Conservation (phyloP, 2,888 invertebrate genomes). For the Rhingia campestris region DNA sequence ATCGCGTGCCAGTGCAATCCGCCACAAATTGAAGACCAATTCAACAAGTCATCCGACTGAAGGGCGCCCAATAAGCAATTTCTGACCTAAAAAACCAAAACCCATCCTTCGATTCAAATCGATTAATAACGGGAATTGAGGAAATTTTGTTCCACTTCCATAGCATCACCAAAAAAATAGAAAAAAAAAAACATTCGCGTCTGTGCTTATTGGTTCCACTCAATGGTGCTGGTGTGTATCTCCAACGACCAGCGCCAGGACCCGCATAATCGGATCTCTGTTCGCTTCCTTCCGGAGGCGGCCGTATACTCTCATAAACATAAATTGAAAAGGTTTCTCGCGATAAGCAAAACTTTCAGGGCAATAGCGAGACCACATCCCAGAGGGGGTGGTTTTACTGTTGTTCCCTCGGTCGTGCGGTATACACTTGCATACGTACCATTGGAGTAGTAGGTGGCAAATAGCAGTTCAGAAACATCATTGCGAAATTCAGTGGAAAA, state of each 20-base stretch:
- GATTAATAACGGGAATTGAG: conserved; percentile 65
- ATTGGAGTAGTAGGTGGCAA: conserved; percentile 13
- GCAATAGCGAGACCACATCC: conserved; percentile 62
- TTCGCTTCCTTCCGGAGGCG: conserved; percentile 58
- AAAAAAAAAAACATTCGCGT: conserved; percentile 13
- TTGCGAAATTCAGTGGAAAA: conserved; percentile 73
- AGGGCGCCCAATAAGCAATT: too few species aligned
- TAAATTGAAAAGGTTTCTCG: conserved; percentile 69
- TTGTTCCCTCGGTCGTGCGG: neutral
- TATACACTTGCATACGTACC: neutral
- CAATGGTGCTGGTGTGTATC: conserved; percentile 26
- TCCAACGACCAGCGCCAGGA: conserved; percentile 53
- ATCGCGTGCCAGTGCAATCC: too few species aligned
- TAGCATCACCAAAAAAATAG: conserved; percentile 10
- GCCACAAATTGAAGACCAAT: too few species aligned
- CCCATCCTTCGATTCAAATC: conserved; percentile 42
- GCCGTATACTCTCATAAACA: conserved; percentile 67
- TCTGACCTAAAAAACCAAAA: conserved; percentile 20
- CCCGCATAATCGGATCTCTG: conserved; percentile 60
- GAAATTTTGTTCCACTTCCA: conserved; percentile 47
- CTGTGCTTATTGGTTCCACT: conserved; percentile 31
- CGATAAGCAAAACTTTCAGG: conserved; percentile 72
- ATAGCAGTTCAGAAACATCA: conserved; percentile 31
- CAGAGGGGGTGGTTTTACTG: conserved; percentile 42
- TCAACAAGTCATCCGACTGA: too few species aligned